Percentiles rank a stretch among this genome's conserved stretches.
These are phyloP conservation scores for Lysandra coridon DNA, from an alignment of 2,888 invertebrate species.

Conservation along the genomic window DNA sequence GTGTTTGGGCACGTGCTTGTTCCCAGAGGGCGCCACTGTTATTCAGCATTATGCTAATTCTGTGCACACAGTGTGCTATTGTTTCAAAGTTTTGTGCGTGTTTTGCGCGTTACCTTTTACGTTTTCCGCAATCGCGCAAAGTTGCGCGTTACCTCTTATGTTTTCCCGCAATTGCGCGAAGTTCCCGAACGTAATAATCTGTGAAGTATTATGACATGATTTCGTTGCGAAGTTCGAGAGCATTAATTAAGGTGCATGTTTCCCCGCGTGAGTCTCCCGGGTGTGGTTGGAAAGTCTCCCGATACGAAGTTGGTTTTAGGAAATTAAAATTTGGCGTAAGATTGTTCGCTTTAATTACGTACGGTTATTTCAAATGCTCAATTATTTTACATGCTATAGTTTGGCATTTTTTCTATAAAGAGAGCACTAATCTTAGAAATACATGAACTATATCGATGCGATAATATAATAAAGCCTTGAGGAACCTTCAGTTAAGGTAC, in stretches of 20 bases:
- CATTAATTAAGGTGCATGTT: slow-evolving; percentile 10
- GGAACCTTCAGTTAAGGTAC: no score
- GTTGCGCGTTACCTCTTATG: slow-evolving; percentile 40
- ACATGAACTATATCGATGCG: no score
- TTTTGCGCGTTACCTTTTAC: slow-evolving; percentile 44
- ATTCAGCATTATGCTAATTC: slow-evolving; percentile 73
- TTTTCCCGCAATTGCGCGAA: neutral
- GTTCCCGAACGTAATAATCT: neutral
- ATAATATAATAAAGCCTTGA: no score
- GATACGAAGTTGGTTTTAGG: neutral
- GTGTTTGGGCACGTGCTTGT: slow-evolving; percentile 69
- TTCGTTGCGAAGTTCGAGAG: slow-evolving; percentile 11
- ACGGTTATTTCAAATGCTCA: neutral
- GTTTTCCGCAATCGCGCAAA: neutral
- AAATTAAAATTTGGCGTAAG: neutral
- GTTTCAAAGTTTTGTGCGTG: slow-evolving; percentile 57
- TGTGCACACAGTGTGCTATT: slow-evolving; percentile 61
- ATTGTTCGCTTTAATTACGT: neutral
- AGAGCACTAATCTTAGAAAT: no score
- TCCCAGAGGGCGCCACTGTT: slow-evolving; percentile 64
- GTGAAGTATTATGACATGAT: slow-evolving; percentile 20
- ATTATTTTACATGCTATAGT: neutral
- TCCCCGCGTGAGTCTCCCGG: neutral
- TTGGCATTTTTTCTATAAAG: no score
- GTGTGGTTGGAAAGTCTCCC: neutral